Evolutionary conservation across 2,888 invertebrate species (phyloP).

Genomic region (Choreutis nemorana): DNA sequence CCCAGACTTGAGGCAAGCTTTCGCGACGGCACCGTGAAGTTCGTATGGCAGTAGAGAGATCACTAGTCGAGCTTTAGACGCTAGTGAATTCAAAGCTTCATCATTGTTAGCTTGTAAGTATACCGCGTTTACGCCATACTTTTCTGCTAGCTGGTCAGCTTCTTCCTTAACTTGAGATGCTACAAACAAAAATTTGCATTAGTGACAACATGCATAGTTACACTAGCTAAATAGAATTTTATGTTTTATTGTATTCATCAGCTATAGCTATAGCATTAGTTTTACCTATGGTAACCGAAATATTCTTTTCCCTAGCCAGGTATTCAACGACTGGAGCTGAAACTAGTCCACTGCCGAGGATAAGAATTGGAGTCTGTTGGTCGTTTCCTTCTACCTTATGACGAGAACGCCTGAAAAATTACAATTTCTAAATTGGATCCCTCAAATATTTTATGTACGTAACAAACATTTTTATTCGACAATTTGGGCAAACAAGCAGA

Average conservation of each 20-base stretch:
- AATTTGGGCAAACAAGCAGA: too few species aligned
- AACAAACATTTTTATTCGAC: too few species aligned
- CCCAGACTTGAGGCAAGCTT: constrained; percentile 83
- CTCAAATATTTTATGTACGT: too few species aligned
- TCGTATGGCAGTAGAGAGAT: constrained; percentile 91
- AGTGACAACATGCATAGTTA: too few species aligned
- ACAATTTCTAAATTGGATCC: too few species aligned
- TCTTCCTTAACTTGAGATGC: constrained; percentile 88
- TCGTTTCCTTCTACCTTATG: constrained; percentile 76
- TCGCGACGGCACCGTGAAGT: constrained; percentile 86
- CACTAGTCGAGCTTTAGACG: constrained; percentile 78
- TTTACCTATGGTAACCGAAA: constrained; percentile 85
- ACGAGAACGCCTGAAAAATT: constrained; percentile 65
- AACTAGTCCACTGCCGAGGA: constrained; percentile 96
- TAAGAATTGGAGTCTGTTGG: constrained; percentile 77
- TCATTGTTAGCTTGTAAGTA: constrained; percentile 84
- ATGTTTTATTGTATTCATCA: background rate
- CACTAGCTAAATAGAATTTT: too few species aligned
- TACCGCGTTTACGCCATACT: constrained; percentile 80
- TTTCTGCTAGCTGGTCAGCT: constrained; percentile 81
- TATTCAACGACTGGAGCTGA: constrained; percentile 96
- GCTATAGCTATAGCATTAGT: too few species aligned
- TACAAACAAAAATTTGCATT: too few species aligned
- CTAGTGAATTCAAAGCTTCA: constrained; percentile 73
- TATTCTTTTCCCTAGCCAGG: constrained; percentile 80